Evolutionary conservation across 2,113 vertebrate genomes (phyloP).

Genomic region (Crocuta crocuta): DNA sequence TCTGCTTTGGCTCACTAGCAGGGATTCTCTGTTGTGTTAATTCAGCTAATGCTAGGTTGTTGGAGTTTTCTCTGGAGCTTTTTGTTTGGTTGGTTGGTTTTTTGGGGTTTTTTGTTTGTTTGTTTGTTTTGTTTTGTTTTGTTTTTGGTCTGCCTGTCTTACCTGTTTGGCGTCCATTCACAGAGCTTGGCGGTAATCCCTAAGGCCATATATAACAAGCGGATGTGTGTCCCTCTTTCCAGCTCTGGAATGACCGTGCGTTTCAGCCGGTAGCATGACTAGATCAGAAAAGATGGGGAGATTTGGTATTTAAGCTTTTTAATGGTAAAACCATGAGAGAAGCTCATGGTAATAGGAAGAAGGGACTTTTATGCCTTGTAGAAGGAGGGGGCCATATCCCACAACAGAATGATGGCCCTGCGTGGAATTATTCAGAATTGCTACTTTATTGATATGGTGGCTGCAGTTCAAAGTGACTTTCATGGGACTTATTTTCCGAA

Average conservation of each 20-base stretch:
- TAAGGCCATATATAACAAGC: too few species aligned
- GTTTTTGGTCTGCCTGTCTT: neutral
- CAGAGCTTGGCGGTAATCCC: too few species aligned
- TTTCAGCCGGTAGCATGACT: neutral
- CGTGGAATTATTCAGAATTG: conserved; percentile 58
- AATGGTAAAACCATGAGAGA: conserved; percentile 66
- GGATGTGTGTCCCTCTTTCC: neutral
- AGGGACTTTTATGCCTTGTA: neutral
- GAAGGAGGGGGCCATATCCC: neutral
- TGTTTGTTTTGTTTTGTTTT: neutral
- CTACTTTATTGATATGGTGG: conserved; percentile 63
- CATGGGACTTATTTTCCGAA: conserved; percentile 51
- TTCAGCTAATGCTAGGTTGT: neutral
- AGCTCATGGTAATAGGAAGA: neutral
- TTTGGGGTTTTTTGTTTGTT: neutral
- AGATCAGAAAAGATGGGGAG: neutral
- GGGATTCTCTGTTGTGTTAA: neutral
- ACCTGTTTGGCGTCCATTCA: neutral
- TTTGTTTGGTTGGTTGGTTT: too few species aligned
- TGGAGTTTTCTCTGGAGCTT: too few species aligned
- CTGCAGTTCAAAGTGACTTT: conserved; percentile 73
- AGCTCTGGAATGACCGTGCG: neutral
- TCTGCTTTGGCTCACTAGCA: conserved; percentile 75
- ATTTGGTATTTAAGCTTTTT: conserved; percentile 64
- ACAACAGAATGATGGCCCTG: conserved; percentile 66